Evolutionary conservation across 2,888 invertebrate genomes (phyloP), one percentile per base, ranked within the genome.

Genomic region (Brachyopa scutellaris): DNA sequence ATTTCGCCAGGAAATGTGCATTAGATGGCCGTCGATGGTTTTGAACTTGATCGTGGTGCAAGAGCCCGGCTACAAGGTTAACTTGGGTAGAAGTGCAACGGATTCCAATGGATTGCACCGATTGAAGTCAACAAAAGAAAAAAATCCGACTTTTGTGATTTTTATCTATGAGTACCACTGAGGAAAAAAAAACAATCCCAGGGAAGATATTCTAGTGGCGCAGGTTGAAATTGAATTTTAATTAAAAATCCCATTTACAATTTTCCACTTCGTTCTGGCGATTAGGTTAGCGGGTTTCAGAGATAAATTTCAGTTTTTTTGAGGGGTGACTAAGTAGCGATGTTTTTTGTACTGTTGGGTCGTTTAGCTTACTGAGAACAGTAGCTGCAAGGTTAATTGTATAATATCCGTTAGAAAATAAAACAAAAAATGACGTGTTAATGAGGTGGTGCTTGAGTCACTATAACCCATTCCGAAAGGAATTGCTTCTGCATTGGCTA

Each of bases 11-110:
- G n/a, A 29, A 62, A 62, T 66, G 66, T 62, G 38, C 64, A 45
- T 82, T 57, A 76, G 64, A 77, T 77, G 62, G 51, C 47, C 53
- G 61, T 73, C 66, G 64, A 76, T 66, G 82, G 77, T 72, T 82
- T 82, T 82, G 82, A 82, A 82, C 82, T 82, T 82, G 82, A 82
- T 77, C 53, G 49, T 82, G 66, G 70, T 55, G 82, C 77, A 82
- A 82, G 76, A 80, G 69, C 82, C n/a, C n/a, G 53, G 31, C 82
- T 69, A 66, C 82, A 82, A 82, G 82, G 82, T 82, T 82, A 82
- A 80, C 76, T 59, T 67, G 74, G 51, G 73, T 45, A 33, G 59
- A 72, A 78, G 72, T 67, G 73, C 59, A 73, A 33, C 66, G 36
- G n/a, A n/a, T n/a, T n/a, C n/a, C n/a, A n/a, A n/a, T 5, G 4